Conservation (phyloP, 2,797 vertebrate species). For the Scomberomorus guttatus region DNA sequence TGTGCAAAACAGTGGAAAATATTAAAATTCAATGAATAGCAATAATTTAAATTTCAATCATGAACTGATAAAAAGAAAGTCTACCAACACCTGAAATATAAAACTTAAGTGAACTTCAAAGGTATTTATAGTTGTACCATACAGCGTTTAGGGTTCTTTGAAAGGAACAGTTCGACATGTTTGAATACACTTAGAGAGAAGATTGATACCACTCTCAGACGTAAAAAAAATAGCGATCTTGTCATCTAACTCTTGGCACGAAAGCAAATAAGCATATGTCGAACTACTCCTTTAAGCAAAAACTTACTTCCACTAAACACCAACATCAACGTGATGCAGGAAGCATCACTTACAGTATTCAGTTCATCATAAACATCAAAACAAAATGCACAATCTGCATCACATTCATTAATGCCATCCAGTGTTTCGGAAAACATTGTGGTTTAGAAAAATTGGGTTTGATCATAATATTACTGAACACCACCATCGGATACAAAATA, state of each 20-base stretch:
- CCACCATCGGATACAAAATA: slow-evolving; percentile 34
- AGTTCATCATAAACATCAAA: slow-evolving; percentile 56
- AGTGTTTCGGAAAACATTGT: slow-evolving; percentile 76
- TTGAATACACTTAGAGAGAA: background rate
- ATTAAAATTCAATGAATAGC: slow-evolving; percentile 38
- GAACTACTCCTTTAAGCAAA: slow-evolving; percentile 23
- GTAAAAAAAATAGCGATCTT: background rate
- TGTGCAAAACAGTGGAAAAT: slow-evolving; percentile 60
- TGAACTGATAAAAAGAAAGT: slow-evolving; percentile 32
- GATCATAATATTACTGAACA: slow-evolving; percentile 41
- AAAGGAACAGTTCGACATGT: slow-evolving; percentile 28
- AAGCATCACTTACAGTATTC: slow-evolving; percentile 60
- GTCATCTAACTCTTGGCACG: background rate
- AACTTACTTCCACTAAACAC: slow-evolving; percentile 46
- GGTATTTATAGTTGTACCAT: slow-evolving; percentile 56
- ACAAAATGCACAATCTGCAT: slow-evolving; percentile 50
- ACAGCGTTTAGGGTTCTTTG: slow-evolving; percentile 51
- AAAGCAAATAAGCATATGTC: slow-evolving; percentile 28
- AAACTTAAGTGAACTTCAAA: slow-evolving; percentile 64
- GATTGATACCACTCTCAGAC: background rate
- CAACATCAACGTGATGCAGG: slow-evolving; percentile 39
- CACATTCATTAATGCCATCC: slow-evolving; percentile 82
- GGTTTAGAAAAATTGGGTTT: slow-evolving; percentile 26
- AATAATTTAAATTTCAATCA: slow-evolving; percentile 74
- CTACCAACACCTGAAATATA: slow-evolving; percentile 45